Evolutionary conservation across 2,888 invertebrate genomes (phyloP), one percentile per base, ranked within the genome.

Genomic region (Microctonus brassicae): DNA sequence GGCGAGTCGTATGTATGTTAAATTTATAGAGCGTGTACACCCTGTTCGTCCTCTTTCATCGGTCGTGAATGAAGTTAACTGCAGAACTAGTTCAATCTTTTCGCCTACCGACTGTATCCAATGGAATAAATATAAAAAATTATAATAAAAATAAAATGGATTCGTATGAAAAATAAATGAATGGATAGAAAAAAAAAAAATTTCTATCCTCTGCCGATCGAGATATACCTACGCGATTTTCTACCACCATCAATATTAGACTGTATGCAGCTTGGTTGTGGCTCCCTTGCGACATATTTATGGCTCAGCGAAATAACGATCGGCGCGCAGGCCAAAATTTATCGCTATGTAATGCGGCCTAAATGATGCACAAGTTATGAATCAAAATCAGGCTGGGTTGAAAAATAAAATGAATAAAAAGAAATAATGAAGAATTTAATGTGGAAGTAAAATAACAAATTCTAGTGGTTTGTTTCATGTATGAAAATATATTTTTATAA

Each of bases 321-420:
- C 79, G 75, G 69, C 57, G 74, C 69, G 52, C 71, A 75, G 72
- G 70, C 74, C 75, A 71, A 78, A 79, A 82, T 82, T 82, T 82
- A 82, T 82, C 73, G 82, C 75, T 72, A 76, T 74, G 78, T 80
- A 79, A 82, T 80, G 80, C 77, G 79, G 69, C 77, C 75, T 73
- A 79, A 81, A 80, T 79, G 81, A 81, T 75, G 80, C 79, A 73
- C 78, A 74, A 76, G 76, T 77, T 76, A 75, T 79, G 80, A 80
- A 80, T 82, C 80, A 80, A 82, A 81, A 82, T 82, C 77, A 77
- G 66, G 71, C 47, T 47, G 34, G 52, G 20, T n/a, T n/a, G 68
- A 71, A 73, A 75, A 72, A 66, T 63, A 71, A 73, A 71, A 65
- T 60, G 42, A 36, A 26, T 52, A 57, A 69, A 62, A 64, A 62